phyloP scores from a whole-genome alignment of 2,888 invertebrate species.

The Microctonus aethiopoides region DNA sequence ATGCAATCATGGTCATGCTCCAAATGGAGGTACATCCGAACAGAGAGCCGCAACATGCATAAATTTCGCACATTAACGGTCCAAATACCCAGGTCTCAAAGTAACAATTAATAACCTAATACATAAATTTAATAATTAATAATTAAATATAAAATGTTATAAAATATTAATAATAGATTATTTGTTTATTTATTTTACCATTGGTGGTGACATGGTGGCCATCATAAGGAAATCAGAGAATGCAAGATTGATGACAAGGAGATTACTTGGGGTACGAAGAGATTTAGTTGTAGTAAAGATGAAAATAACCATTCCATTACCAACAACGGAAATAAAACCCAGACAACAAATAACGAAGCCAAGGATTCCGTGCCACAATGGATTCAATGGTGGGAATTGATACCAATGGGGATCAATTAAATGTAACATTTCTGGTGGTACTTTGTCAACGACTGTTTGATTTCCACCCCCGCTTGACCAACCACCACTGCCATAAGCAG shows the following conservation, averaged over 20 bases:
- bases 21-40: constrained; percentile 93
- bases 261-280: constrained; percentile 89
- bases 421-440: constrained; percentile 78
- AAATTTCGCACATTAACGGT: constrained; percentile 87
- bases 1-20: constrained; percentile 92
- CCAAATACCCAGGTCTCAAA: constrained; percentile 76
- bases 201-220: constrained; percentile 83
- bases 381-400: constrained; percentile 90
- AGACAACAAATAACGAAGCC: constrained; percentile 83
- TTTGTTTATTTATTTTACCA: constrained; percentile 66
- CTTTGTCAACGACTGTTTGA: constrained; percentile 85
- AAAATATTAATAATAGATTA: background rate
- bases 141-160: background rate
- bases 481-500: constrained; percentile 66
- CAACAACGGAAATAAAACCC: constrained; percentile 76
- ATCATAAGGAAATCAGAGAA: constrained; percentile 93
- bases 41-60: constrained; percentile 87
- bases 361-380: constrained; percentile 85
- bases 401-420: constrained; percentile 86
- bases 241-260: constrained; percentile 90
- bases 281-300: constrained; percentile 80
- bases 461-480: constrained; percentile 73
- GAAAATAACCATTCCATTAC: constrained; percentile 81
- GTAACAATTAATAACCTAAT: constrained; percentile 79
- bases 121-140: background rate